Evolutionary conservation across 2,888 invertebrate species (phyloP), one percentile per base, ranked within the genome.

Genomic region (Lysandra coridon): DNA sequence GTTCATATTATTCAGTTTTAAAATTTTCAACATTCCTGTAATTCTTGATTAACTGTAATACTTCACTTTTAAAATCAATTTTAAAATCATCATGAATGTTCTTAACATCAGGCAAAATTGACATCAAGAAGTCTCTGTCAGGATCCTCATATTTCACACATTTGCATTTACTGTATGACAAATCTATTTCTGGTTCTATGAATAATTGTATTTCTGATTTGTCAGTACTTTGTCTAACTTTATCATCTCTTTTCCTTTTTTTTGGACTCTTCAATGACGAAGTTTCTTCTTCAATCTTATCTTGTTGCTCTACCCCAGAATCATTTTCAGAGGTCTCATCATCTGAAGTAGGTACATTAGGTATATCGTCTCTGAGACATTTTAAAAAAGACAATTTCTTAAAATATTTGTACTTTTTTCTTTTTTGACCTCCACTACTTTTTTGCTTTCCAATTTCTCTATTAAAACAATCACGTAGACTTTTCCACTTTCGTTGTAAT

Each of bases 31-130:
- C 2, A 12, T 69, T 33, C 10, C 2, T 80, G 79, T 80, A 80
- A 74, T 80, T 80, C 64, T 79, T 80, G 64, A 80, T 80, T 73
- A 80, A 62, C 78, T 80, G 80, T 79, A 80, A 80, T 64, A 80
- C 78, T 78, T 80, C 75, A 53, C 79, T 49, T 75, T 80, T 78
- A 78, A 81, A 81, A 81, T 80, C 80, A 78, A 80, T 79, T 80
- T 81, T 81, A 64, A 73, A 79, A 80, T 81, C 74, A 74, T 81
- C 75, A 78, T 80, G 49, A 78, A 78, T 78, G 14, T 49, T 78
- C 23, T 44, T 78, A 14, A 69, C 44, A 17, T 78, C 78, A 23
- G 78, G 78, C 69, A 80, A 78, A 40, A 78, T 77, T 80, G 80
- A 79, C 80, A 80, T 80, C 79, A 80, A 77, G 73, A 80, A 80